These are phyloP conservation scores for Pherbina coryleti DNA, from an alignment of 2,888 invertebrate genomes.

Conservation along the genomic window DNA sequence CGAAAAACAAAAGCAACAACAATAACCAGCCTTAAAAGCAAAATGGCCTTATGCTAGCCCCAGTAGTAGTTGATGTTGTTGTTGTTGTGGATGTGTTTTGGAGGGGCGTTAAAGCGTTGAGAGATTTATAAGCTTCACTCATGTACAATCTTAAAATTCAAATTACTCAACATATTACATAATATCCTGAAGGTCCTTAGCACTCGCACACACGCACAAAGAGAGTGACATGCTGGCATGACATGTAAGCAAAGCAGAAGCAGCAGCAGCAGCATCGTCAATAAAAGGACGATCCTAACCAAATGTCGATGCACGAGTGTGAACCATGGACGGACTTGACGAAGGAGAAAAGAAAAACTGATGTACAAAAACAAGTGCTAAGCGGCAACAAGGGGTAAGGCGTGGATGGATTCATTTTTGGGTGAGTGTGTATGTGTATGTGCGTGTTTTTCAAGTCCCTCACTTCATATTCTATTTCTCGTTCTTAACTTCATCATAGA, in stretches of 20 bases:
- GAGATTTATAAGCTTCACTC: conserved; percentile 55
- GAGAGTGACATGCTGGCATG: conserved; percentile 34
- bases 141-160: conserved; percentile 60
- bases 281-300: too few relatives aligned
- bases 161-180: conserved; percentile 60
- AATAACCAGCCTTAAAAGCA: not conserved
- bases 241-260: conserved; percentile 15
- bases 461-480: conserved; percentile 1
- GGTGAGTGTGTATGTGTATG: not conserved
- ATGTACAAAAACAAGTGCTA: not conserved
- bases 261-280: too few relatives aligned
- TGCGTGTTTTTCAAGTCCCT: not conserved
- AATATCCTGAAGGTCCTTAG: conserved; percentile 58
- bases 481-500: conserved; percentile 21
- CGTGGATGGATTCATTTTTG: not conserved
- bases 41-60: not conserved
- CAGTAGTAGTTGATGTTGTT: not conserved
- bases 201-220: conserved; percentile 43
- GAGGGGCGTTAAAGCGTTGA: not conserved
- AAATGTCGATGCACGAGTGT: conserved; percentile 42
- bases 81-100: not conserved
- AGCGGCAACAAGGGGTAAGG: not conserved
- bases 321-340: conserved; percentile 28
- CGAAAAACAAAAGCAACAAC: not conserved
- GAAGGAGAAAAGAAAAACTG: conserved; percentile 26